Percentiles rank a stretch among this genome's conserved stretches.
Conservation (phyloP, 2,888 invertebrate genomes). For the Sisyra nigra region DNA sequence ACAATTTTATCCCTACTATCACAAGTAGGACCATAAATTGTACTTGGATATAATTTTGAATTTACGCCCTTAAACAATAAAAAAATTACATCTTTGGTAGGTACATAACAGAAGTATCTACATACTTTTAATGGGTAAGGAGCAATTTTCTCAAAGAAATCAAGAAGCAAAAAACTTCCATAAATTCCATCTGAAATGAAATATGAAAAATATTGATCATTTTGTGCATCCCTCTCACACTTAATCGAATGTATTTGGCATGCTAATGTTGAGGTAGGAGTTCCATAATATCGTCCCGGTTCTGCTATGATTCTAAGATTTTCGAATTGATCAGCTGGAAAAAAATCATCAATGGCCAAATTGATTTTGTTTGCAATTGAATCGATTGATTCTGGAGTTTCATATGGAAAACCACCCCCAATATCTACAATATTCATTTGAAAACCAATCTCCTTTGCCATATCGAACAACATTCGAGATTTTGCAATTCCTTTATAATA, state of each 20-base stretch:
- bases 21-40: neutral
- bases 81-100: too few relatives aligned
- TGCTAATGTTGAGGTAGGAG: neutral
- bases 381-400: neutral
- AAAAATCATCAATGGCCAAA: constrained; percentile 8
- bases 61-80: too few relatives aligned
- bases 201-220: neutral
- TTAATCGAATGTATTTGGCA: neutral
- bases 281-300: neutral
- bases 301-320: constrained; percentile 13
- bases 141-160: too few relatives aligned
- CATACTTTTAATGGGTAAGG: too few relatives aligned
- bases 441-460: constrained; percentile 16
- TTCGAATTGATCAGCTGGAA: constrained; percentile 4
- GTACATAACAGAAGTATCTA: too few relatives aligned
- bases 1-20: neutral
- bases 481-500: constrained; percentile 29
- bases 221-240: neutral
- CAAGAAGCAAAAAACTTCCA: neutral
- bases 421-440: constrained; percentile 8
- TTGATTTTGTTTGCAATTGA: constrained; percentile 6
- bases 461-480: constrained; percentile 29
- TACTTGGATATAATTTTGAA: neutral
- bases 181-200: neutral
- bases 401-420: constrained; percentile 9